phyloP scores from a whole-genome alignment of 2,888 invertebrate species.

The Thereva unica region DNA sequence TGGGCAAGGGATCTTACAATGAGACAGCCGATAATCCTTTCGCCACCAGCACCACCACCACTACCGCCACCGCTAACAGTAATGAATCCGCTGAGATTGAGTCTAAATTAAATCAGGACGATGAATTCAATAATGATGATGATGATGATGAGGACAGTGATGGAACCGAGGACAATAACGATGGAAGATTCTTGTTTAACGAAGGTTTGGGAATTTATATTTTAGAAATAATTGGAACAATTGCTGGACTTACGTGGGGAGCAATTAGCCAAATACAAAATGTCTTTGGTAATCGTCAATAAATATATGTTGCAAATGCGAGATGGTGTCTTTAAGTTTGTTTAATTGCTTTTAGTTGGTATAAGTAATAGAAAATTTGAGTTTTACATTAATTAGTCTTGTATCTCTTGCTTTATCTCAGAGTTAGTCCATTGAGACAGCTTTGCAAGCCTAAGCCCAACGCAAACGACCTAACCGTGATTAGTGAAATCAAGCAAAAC shows the following conservation, averaged over 20 bases:
- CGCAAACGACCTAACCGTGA: too few species aligned
- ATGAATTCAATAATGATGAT: slow-evolving; percentile 18
- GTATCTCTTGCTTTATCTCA: too few species aligned
- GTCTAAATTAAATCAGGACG: slow-evolving; percentile 3
- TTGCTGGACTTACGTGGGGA: slow-evolving; percentile 44
- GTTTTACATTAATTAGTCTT: too few species aligned
- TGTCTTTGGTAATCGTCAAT: slow-evolving; percentile 29
- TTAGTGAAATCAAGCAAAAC: too few species aligned
- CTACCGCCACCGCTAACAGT: not conserved
- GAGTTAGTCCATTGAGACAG: too few species aligned
- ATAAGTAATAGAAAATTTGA: not conserved
- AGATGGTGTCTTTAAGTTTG: not conserved
- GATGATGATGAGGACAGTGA: slow-evolving; percentile 19
- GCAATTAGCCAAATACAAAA: slow-evolving; percentile 42
- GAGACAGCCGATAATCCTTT: slow-evolving; percentile 13
- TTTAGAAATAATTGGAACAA: slow-evolving; percentile 45
- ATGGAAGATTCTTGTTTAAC: slow-evolving; percentile 26
- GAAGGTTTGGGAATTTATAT: slow-evolving; percentile 43
- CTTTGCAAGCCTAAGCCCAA: too few species aligned
- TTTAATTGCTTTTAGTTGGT: not conserved
- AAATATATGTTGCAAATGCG: not conserved
- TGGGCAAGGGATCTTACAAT: slow-evolving; percentile 22
- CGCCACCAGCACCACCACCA: not conserved
- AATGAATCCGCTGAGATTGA: slow-evolving; percentile 6
- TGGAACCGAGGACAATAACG: not conserved